phyloP scores from a whole-genome alignment of 35 echinoderm and acorn worm genomes.

The Chiridota heheva region DNA sequence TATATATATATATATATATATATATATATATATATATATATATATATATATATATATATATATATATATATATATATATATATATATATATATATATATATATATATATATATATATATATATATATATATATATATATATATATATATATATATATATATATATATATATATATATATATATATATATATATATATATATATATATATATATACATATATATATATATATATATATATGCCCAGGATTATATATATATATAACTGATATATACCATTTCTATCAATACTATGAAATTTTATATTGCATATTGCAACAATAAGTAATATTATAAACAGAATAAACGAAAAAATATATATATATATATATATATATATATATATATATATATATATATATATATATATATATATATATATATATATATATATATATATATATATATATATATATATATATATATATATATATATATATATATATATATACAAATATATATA shows the following conservation, averaged over 20 bases:
- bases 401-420: no score
- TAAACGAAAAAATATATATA: no score
- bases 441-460: no score
- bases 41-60: background rate
- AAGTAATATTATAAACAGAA: no score
- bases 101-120: constrained; percentile 11
- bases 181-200: background rate
- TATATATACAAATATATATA: no score
- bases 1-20: background rate
- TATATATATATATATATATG: no score
- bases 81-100: constrained; percentile 1
- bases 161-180: constrained; percentile 22
- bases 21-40: background rate
- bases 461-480: no score
- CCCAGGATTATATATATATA: background rate
- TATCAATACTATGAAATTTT: no score
- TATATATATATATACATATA: constrained; percentile 14
- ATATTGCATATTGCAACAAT: no score
- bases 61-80: background rate
- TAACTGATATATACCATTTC: background rate
- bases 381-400: no score
- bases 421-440: no score
- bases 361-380: no score
- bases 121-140: constrained; percentile 11
- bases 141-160: background rate